Conservation (phyloP, 1,140 invertebrate species). For the Ips nitidus region DNA sequence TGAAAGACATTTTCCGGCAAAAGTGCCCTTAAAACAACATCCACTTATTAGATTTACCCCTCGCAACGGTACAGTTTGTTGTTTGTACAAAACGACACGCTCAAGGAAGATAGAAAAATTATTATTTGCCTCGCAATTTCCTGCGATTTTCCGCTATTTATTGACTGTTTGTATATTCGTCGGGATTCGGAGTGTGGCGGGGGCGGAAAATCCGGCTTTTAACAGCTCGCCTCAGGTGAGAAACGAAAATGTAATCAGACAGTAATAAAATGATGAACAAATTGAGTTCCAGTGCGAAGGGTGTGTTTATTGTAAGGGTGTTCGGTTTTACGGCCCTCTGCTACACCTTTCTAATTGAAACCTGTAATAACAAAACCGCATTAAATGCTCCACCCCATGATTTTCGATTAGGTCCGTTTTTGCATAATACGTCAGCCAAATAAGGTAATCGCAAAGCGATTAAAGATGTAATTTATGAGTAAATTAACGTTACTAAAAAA, state of each 20-base stretch:
- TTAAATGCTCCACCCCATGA: no score
- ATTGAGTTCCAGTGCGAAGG: neutral
- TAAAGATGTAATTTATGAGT: no score
- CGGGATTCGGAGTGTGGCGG: neutral
- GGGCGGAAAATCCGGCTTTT: slow-evolving; percentile 9
- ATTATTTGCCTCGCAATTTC: slow-evolving; percentile 12
- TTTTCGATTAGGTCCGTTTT: no score
- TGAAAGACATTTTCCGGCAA: neutral
- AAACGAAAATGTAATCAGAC: slow-evolving; percentile 4
- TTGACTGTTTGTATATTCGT: slow-evolving; percentile 8
- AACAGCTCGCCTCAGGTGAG: neutral
- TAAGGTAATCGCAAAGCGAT: no score
- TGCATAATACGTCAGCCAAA: no score
- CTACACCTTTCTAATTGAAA: no score
- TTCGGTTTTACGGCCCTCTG: no score
- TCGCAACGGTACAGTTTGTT: neutral
- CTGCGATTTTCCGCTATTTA: slow-evolving; percentile 3
- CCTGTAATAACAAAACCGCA: no score
- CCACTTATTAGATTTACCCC: neutral
- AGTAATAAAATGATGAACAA: neutral
- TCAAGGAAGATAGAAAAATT: slow-evolving; percentile 8
- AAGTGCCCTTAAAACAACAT: no score
- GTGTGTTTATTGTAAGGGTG: neutral
- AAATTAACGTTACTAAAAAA: no score
- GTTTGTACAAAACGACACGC: neutral